phyloP scores from a whole-genome alignment of 1,140 invertebrate species.

The Heliconius hermathena region DNA sequence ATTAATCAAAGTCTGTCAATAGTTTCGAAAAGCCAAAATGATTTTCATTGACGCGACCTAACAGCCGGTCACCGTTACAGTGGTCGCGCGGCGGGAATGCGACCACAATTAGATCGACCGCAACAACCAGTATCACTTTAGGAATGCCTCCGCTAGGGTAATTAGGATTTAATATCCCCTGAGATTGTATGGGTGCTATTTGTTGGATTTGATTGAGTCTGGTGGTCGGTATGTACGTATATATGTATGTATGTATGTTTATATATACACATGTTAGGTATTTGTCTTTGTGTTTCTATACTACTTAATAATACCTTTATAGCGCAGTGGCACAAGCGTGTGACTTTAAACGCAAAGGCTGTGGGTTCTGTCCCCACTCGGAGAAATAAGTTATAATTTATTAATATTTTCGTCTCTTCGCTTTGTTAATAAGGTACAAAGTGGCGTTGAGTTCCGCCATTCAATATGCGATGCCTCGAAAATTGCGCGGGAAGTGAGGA shows the following conservation, averaged over 20 bases:
- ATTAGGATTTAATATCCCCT: slow-evolving; percentile 19
- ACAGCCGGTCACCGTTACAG: not conserved
- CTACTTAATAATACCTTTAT: no score
- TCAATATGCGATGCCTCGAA: no score
- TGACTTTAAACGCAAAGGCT: no score
- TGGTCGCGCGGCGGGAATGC: slow-evolving; percentile 4
- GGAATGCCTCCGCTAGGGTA: slow-evolving; percentile 5
- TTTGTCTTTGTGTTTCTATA: no score
- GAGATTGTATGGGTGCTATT: not conserved
- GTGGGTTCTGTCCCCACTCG: no score
- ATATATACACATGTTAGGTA: no score
- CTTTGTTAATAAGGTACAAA: no score
- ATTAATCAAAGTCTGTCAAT: not conserved
- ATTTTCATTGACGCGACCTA: not conserved
- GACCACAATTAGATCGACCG: slow-evolving; percentile 18
- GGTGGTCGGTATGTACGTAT: not conserved
- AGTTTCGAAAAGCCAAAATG: slow-evolving; percentile 10
- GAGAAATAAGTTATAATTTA: no score
- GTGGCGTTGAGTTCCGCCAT: no score
- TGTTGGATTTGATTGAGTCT: not conserved
- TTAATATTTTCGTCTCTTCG: no score
- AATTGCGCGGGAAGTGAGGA: no score
- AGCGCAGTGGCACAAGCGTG: no score
- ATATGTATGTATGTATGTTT: not conserved
- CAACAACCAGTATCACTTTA: slow-evolving; percentile 13